Percentiles rank a stretch among this genome's conserved stretches.
Evolutionary conservation across 2,113 vertebrate genomes (phyloP).

Genomic region (Lanius collurio): DNA sequence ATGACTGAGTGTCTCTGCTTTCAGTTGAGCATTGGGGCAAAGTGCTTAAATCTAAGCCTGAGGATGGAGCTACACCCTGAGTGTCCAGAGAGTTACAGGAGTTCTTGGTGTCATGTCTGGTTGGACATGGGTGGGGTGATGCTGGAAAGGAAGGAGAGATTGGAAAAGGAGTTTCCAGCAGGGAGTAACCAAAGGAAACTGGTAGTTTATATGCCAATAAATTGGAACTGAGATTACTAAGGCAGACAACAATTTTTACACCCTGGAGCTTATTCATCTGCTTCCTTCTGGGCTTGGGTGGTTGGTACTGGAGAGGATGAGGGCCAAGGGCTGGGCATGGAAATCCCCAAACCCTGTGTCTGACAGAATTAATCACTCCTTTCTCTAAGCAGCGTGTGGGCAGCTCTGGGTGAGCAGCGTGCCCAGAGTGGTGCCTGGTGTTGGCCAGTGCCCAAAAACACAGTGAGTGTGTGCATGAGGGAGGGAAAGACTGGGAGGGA

Average conservation of each 20-base stretch:
- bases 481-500: background rate
- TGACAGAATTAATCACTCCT: background rate
- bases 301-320: background rate
- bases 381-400: background rate
- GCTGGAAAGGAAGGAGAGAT: slow-evolving; percentile 1
- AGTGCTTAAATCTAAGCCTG: background rate
- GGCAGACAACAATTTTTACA: background rate
- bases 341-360: background rate
- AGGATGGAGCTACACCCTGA: background rate
- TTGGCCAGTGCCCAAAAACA: background rate
- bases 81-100: background rate
- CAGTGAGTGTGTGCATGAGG: background rate
- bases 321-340: background rate
- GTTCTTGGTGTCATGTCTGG: background rate
- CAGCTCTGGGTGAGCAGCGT: background rate
- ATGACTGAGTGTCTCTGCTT: background rate
- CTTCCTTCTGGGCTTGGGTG: background rate
- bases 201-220: background rate
- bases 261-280: background rate
- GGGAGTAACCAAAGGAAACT: background rate
- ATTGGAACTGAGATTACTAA: slow-evolving; percentile 27
- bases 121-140: slow-evolving; percentile 19
- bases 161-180: background rate
- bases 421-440: rapidly evolving
- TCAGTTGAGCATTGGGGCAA: background rate